Percentiles rank a stretch among this genome's conserved stretches.
Conservation (phyloP, 2,888 invertebrate genomes). For the Frankliniella intonsa region DNA sequence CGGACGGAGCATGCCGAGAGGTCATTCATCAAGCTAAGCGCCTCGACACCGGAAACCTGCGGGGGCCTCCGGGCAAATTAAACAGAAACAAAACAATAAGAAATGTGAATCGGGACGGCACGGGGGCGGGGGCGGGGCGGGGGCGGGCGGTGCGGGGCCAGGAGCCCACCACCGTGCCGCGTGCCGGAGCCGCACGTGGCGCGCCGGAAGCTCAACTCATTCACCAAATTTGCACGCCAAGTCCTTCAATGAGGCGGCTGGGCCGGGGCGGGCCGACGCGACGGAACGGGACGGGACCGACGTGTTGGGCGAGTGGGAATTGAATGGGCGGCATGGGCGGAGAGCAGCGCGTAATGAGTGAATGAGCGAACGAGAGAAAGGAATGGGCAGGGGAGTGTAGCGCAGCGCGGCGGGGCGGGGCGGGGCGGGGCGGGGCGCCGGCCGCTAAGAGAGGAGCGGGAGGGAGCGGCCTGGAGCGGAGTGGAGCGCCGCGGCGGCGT, state of each 20-base stretch:
- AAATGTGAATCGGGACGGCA: background rate
- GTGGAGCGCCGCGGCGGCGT: background rate
- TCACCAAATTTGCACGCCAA: background rate
- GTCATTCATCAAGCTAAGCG: conserved; percentile 20
- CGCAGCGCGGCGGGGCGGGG: too few species aligned
- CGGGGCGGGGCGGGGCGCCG: background rate
- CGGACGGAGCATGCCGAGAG: background rate
- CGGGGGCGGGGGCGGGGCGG: background rate
- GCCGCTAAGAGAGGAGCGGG: background rate
- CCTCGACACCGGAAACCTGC: background rate
- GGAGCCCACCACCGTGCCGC: background rate
- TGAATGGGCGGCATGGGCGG: background rate
- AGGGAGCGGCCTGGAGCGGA: background rate
- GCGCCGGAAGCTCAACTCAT: background rate
- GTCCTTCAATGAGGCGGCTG: too few species aligned
- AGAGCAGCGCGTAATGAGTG: too few species aligned
- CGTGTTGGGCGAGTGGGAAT: too few species aligned
- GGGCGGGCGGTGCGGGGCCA: background rate
- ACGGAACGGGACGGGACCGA: background rate
- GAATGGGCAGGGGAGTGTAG: too few species aligned
- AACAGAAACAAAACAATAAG: background rate
- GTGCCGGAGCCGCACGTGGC: background rate
- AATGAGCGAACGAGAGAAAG: too few species aligned
- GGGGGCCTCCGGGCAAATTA: conserved; percentile 18
- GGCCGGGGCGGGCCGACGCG: background rate